Evolutionary conservation across 23 tunicate genomes (phyloP), one percentile per base, ranked within the genome.

Genomic region (Diplosoma virens): DNA sequence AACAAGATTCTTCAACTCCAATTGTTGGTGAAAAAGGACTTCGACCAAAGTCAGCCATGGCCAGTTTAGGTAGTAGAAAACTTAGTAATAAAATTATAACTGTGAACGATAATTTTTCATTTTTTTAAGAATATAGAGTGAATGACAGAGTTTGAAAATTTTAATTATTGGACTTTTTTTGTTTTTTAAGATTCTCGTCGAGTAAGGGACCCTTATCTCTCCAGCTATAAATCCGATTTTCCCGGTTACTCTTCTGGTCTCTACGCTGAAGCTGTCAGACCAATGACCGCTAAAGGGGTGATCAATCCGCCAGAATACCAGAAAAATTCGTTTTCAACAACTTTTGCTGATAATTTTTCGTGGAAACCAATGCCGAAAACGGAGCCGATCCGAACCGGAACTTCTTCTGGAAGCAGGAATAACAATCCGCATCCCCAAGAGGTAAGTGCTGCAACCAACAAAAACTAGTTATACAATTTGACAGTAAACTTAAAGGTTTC

Each of bases 1-100:
- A 30, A 29, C 53, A 37, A 37, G 14, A 37, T 34, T 21, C 16
- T 5, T 16, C 35, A 22, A 9, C 61, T 23, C 21, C 33, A 24
- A 61, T 47, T 11, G 37, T 6, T 37, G 7, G 11, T 11, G 61
- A 47, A 67, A n/a, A n/a, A n/a, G n/a, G n/a, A n/a, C 3, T 14
- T 1, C 63, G 97, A 37, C 97, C 97, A 35, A 92, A 80, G 61
- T 85, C 97, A 17, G 97, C 97, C 21, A 92, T 92, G 97, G 97
- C 92, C 9, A 71, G 85, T 32, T 66, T 90, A 28, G 97, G 97
- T 90, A 71, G n/a, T n/a, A n/a, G n/a, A n/a, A n/a, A n/a, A n/a
- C n/a, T n/a, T n/a, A n/a, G n/a, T n/a, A n/a, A n/a, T n/a, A n/a
- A n/a, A n/a, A n/a, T n/a, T n/a, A n/a, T n/a, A n/a, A n/a, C n/a